phyloP scores from a whole-genome alignment of 2,888 invertebrate species.

The Ormyrus labotus region DNA sequence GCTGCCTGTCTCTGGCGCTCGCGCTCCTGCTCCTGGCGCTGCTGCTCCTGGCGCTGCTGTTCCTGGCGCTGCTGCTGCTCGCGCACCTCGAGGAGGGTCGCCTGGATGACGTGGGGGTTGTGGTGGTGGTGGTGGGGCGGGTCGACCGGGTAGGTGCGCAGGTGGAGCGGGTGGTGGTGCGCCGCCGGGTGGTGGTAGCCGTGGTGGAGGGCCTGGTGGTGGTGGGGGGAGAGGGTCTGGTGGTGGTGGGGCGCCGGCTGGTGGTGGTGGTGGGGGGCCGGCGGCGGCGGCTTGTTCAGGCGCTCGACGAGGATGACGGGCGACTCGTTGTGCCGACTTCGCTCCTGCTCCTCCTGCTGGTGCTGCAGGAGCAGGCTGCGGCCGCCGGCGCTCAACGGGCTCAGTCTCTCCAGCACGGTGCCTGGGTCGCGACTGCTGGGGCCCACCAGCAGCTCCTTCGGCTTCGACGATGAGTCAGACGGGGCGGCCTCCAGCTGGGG shows the following conservation, averaged over 20 bases:
- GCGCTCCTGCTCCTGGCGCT: slow-evolving; percentile 39
- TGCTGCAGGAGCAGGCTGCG: slow-evolving; percentile 72
- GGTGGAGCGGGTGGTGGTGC: slow-evolving; percentile 54
- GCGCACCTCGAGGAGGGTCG: slow-evolving; percentile 41
- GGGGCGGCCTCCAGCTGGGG: neutral
- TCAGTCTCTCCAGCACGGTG: slow-evolving; percentile 76
- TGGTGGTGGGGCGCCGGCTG: slow-evolving; percentile 63
- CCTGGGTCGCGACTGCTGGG: slow-evolving; percentile 57
- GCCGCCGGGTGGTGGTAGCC: slow-evolving; percentile 53
- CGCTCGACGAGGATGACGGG: slow-evolving; percentile 73
- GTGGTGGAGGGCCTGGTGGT: slow-evolving; percentile 59
- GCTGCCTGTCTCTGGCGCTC: slow-evolving; percentile 59
- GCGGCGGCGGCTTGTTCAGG: slow-evolving; percentile 69
- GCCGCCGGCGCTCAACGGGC: slow-evolving; percentile 73
- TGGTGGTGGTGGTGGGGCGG: slow-evolving; percentile 54
- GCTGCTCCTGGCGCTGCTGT: slow-evolving; percentile 52
- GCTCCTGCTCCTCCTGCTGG: slow-evolving; percentile 72
- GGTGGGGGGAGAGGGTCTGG: slow-evolving; percentile 59
- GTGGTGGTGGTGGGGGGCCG: slow-evolving; percentile 65
- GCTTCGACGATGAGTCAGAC: slow-evolving; percentile 58
- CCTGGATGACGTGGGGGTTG: slow-evolving; percentile 61
- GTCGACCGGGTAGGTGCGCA: slow-evolving; percentile 49
- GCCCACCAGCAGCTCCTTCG: slow-evolving; percentile 47
- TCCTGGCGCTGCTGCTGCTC: slow-evolving; percentile 61
- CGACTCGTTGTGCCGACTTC: slow-evolving; percentile 73